Percentiles rank a stretch among this genome's conserved stretches.
Evolutionary conservation across 1,140 invertebrate species (phyloP).

Genomic region (Zophobas atratus): DNA sequence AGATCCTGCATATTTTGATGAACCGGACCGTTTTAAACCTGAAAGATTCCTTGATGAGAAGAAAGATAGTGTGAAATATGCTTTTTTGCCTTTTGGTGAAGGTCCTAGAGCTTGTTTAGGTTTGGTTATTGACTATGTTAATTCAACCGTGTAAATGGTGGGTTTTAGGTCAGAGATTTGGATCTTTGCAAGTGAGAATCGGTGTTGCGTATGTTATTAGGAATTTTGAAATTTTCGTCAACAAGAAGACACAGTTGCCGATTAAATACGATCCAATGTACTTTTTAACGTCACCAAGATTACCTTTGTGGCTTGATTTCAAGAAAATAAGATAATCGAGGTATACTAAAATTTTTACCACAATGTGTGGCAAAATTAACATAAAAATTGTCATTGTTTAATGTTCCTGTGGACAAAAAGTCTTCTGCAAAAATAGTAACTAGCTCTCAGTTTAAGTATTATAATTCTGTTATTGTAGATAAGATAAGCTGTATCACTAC

Average conservation of each 20-base stretch:
- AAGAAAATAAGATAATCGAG: not conserved
- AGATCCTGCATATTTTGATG: constrained; percentile 70
- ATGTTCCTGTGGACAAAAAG: too few relatives aligned
- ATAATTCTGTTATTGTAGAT: too few relatives aligned
- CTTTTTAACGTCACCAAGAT: not conserved
- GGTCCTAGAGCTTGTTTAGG: constrained; percentile 66
- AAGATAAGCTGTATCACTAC: too few relatives aligned
- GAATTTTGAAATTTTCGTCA: constrained; percentile 33
- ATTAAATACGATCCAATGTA: constrained; percentile 1
- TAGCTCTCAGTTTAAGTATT: too few relatives aligned
- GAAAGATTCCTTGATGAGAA: constrained; percentile 72
- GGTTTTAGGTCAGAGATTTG: constrained; percentile 44
- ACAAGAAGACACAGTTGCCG: constrained; percentile 25
- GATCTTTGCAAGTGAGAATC: constrained; percentile 45
- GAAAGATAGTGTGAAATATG: constrained; percentile 45
- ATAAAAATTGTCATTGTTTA: too few relatives aligned
- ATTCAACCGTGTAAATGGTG: not conserved
- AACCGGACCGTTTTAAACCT: constrained; percentile 74
- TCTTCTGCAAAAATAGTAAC: too few relatives aligned
- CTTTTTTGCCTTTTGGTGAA: constrained; percentile 72
- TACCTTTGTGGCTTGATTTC: constrained; percentile 17
- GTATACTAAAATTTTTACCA: too few relatives aligned
- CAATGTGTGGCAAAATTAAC: too few relatives aligned
- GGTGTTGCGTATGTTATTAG: constrained; percentile 17
- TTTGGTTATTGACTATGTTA: not conserved